Percentiles rank a stretch among this genome's conserved stretches.
These are phyloP conservation scores for Drosophila longiperda DNA, from an alignment of 2,888 invertebrate species.

Conservation along the genomic window DNA sequence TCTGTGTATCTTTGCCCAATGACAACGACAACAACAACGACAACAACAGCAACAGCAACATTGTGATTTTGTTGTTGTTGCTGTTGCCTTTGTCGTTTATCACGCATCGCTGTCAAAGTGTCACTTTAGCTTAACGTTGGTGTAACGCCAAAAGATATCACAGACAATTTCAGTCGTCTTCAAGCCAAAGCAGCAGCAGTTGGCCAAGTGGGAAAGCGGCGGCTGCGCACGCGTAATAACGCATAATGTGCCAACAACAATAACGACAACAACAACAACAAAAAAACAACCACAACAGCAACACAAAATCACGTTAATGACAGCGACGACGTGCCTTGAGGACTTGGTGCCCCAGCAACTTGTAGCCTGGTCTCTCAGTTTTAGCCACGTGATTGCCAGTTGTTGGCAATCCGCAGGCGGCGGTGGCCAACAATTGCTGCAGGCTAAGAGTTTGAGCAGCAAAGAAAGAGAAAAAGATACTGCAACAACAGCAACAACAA, in stretches of 20 bases:
- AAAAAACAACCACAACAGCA: not conserved
- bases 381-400: conserved; percentile 9
- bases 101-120: conserved; percentile 84
- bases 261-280: conserved; percentile 40
- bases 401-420: conserved; percentile 27
- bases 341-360: conserved; percentile 15
- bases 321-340: conserved; percentile 69
- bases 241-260: conserved; percentile 67
- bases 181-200: conserved; percentile 7
- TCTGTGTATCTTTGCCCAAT: conserved; percentile 12
- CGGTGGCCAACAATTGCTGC: conserved; percentile 29
- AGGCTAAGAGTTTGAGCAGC: conserved; percentile 22
- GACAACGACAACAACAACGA: conserved; percentile 12
- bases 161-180: conserved; percentile 45
- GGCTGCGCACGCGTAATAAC: conserved; percentile 72
- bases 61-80: conserved; percentile 3
- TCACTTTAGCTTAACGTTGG: conserved; percentile 80
- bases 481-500: conserved; percentile 10
- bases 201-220: conserved; percentile 36
- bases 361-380: conserved; percentile 1
- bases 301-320: conserved; percentile 72
- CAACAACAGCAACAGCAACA: conserved; percentile 19
- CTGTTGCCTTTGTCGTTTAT: conserved; percentile 78
- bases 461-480: conserved; percentile 5
- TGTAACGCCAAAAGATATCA: conserved; percentile 70